These are phyloP conservation scores for Brachionus paranguensis DNA, from an alignment of 1,140 invertebrate genomes.

Conservation along the genomic window DNA sequence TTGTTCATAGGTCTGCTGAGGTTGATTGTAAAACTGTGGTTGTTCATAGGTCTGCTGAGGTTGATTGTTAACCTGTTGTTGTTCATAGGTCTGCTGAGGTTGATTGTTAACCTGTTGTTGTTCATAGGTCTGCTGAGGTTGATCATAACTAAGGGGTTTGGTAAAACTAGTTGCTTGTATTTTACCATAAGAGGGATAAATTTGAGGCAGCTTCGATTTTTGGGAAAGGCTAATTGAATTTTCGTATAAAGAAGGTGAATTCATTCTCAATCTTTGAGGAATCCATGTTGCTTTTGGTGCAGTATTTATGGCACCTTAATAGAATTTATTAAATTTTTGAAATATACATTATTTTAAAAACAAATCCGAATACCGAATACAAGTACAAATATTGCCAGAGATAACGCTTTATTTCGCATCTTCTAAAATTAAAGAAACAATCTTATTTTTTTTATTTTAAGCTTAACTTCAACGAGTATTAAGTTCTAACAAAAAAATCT, in stretches of 20 bases:
- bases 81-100: not conserved
- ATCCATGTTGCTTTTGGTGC: not conserved
- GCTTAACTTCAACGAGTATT: not conserved
- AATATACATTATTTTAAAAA: not conserved
- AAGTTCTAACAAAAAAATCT: not conserved
- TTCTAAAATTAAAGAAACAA: not conserved
- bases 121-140: not conserved
- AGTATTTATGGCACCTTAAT: not conserved
- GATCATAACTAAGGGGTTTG: not conserved
- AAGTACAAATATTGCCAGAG: not conserved
- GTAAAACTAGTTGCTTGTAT: not conserved
- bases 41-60: not conserved
- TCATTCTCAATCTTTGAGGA: not conserved
- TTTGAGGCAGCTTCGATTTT: not conserved
- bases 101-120: not conserved
- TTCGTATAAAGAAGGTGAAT: not conserved
- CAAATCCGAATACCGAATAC: not conserved
- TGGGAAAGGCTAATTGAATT: not conserved
- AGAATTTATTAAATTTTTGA: not conserved
- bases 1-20: not conserved
- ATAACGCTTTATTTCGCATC: not conserved
- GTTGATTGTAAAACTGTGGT: not conserved
- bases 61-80: not conserved
- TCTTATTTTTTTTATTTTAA: not conserved
- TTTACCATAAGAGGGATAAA: not conserved